Conservation (phyloP, 2,113 vertebrate genomes). For the Balaenoptera acutorostrata region DNA sequence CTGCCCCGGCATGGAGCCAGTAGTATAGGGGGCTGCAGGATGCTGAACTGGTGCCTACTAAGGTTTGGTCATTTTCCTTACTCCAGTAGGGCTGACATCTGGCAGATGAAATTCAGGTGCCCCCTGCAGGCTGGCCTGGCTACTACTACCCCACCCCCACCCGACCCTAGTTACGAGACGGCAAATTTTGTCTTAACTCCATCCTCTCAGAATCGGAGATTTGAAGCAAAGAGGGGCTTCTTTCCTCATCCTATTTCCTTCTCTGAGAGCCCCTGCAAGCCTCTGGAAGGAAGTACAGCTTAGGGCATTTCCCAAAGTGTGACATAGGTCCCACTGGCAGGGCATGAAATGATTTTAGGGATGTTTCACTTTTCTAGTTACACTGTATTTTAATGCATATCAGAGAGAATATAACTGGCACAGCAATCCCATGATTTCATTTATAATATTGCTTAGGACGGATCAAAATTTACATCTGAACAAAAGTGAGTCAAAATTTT, state of each 20-base stretch:
- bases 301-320: background rate
- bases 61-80: background rate
- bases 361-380: background rate
- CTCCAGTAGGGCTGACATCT: background rate
- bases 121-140: slow-evolving; percentile 50
- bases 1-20: background rate
- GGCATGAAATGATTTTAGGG: background rate
- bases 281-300: background rate
- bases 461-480: background rate
- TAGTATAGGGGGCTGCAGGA: background rate
- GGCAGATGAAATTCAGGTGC: slow-evolving; percentile 46
- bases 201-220: background rate
- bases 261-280: background rate
- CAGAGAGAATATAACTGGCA: background rate
- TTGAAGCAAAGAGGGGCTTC: background rate
- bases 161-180: background rate
- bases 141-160: background rate
- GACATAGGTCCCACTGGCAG: background rate
- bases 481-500: background rate
- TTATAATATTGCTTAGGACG: background rate
- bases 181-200: background rate
- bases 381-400: background rate
- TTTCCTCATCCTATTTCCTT: background rate
- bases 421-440: background rate
- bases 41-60: background rate